phyloP scores from a whole-genome alignment of 2,888 invertebrate genomes.

The Tenthredo amoena region DNA sequence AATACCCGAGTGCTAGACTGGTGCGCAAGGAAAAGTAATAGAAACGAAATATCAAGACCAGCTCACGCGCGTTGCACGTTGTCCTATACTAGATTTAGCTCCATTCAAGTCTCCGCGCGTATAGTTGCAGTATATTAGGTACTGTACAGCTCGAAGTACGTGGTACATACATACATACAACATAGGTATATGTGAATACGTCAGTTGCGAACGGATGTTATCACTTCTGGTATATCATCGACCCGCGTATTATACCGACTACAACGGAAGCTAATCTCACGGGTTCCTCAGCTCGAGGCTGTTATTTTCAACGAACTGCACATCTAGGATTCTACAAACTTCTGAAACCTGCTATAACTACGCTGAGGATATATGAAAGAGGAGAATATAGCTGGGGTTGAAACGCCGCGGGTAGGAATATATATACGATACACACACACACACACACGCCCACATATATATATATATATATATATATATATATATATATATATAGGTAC shows the following conservation, averaged over 20 bases:
- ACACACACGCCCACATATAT: no score
- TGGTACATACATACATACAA: neutral
- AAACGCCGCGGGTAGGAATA: conserved; percentile 5
- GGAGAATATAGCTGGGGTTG: neutral
- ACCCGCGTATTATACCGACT: neutral
- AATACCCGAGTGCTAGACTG: no score
- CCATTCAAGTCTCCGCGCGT: conserved; percentile 17
- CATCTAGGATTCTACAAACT: neutral
- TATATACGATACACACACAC: no score
- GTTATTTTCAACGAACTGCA: neutral
- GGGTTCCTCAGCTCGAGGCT: neutral
- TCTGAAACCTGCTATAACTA: neutral
- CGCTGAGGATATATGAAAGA: neutral
- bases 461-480: no score
- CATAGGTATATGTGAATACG: neutral
- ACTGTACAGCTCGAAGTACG: neutral
- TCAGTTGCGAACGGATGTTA: conserved; percentile 18
- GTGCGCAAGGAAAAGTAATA: neutral
- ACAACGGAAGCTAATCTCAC: neutral
- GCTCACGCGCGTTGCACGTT: neutral
- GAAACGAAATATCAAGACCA: neutral
- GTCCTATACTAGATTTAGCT: neutral
- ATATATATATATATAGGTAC: no score
- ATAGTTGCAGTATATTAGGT: neutral
- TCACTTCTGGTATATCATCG: conserved; percentile 36